Evolutionary conservation across 1,140 invertebrate species (phyloP), one percentile per base, ranked within the genome.

Genomic region (Brachionus asplanchnoidis): DNA sequence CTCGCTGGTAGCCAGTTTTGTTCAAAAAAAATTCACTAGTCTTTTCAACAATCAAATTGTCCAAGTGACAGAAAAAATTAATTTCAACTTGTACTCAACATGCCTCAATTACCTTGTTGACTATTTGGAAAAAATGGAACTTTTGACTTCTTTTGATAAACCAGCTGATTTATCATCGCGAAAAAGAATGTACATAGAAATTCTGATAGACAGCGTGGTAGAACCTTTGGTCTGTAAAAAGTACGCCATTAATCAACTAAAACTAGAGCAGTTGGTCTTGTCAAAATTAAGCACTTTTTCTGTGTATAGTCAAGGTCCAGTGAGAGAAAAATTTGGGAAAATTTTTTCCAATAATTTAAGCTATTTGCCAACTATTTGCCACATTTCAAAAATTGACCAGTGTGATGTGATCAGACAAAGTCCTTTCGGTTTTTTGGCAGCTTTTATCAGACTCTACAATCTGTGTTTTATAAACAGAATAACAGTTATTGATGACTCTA

Each of bases 101-200:
- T 77, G 73, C n/a, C 3, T 77, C 3, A 77, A 77, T 50, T 77
- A 50, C 42, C 11, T 50, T 9, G 32, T 50, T 26, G 73, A 77
- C 20, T 77, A 50, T 17, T 77, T 77, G 42, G 73, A 77, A 46
- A 46, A 50, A 50, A 77, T 77, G 42, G 73, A 77, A 77, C 50
- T 50, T 50, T 23, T 50, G 12, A 28, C 32, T 2, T 40, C 40
- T 23, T 20, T 3, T 1, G 17, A 12, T 26, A 77, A 23, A 17
- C 40, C 40, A 28, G 73, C 73, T 4, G 44, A 77, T 46, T 7
- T 50, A 50, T 77, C 46, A 50, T 26, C 42, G 6, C 46, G 50
- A 50, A 77, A 77, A 50, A 26, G 11, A 28, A 46, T 77, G 44
- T 14, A 26, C 14, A 77, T 77, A 44, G 73, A 77, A 50, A 23